Evolutionary conservation across 2,113 vertebrate species (phyloP).

Genomic region (Microcebus griseorufus): DNA sequence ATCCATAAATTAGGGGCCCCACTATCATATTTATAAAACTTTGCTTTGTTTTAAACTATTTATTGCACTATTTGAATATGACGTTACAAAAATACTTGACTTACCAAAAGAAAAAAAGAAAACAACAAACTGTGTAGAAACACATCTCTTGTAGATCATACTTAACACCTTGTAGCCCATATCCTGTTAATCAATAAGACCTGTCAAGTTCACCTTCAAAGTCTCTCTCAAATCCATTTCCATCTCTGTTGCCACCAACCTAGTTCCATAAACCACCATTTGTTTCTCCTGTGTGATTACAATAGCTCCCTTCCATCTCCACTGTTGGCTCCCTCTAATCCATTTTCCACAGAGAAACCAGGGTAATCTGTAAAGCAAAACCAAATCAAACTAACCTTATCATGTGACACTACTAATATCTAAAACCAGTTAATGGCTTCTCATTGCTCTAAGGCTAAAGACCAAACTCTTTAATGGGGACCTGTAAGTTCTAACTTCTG

Average conservation of each 20-base stretch:
- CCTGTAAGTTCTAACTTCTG: neutral
- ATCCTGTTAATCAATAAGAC: neutral
- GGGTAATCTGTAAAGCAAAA: slow-evolving; percentile 1
- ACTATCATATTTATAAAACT: neutral
- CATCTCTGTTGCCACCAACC: neutral
- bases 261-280: neutral
- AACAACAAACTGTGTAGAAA: neutral
- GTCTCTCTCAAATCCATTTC: neutral
- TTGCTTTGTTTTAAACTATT: slow-evolving; percentile 10
- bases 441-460: neutral
- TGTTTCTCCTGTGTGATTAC: neutral
- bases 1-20: neutral
- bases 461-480: neutral
- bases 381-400: neutral
- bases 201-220: neutral
- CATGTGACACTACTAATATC: neutral
- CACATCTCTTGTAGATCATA: neutral
- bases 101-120: neutral
- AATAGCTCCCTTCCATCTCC: neutral
- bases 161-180: neutral
- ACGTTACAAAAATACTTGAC: neutral
- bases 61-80: neutral
- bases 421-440: neutral
- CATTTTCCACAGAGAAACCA: neutral
- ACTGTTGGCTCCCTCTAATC: neutral